A percentile compares a stretch with the other conserved stretches of the same genome.
Conservation (phyloP, 2,888 invertebrate species). For the Acrobasis consociella region DNA sequence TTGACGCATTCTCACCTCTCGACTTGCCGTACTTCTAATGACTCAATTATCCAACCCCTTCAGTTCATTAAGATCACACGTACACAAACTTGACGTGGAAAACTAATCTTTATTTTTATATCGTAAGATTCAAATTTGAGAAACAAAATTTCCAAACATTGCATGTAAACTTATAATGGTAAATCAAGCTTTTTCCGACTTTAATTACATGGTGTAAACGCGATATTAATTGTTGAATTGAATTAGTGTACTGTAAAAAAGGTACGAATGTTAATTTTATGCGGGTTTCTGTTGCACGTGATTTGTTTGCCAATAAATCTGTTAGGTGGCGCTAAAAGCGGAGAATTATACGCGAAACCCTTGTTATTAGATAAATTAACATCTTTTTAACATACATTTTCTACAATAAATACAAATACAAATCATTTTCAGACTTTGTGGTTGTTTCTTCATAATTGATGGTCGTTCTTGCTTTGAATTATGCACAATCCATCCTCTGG, state of each 20-base stretch:
- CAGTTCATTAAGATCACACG: constrained; percentile 32
- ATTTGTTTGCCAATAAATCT: constrained; percentile 28
- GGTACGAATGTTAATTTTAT: constrained; percentile 29
- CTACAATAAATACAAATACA: no score
- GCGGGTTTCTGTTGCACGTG: constrained; percentile 26
- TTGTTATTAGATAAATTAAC: neutral
- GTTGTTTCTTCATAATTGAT: no score
- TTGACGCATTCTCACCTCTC: constrained; percentile 66
- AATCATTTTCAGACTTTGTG: no score
- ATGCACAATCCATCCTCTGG: no score
- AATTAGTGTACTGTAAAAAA: constrained; percentile 48
- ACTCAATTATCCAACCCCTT: constrained; percentile 62
- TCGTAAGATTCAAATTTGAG: constrained; percentile 25
- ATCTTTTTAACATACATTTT: neutral
- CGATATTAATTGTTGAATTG: constrained; percentile 56
- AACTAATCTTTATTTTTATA: constrained; percentile 16
- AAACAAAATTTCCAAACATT: constrained; percentile 25
- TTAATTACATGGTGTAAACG: constrained; percentile 62
- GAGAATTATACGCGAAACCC: constrained; percentile 15
- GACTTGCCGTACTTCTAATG: constrained; percentile 63
- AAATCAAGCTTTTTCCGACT: constrained; percentile 55
- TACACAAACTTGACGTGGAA: constrained; percentile 20
- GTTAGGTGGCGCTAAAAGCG: constrained; percentile 20
- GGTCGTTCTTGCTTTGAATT: no score
- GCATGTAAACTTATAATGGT: constrained; percentile 54